Evolutionary conservation across 30 jellyfish, hydroid and myxozoan genomes (phyloP).

Genomic region (Pelagia noctiluca): DNA sequence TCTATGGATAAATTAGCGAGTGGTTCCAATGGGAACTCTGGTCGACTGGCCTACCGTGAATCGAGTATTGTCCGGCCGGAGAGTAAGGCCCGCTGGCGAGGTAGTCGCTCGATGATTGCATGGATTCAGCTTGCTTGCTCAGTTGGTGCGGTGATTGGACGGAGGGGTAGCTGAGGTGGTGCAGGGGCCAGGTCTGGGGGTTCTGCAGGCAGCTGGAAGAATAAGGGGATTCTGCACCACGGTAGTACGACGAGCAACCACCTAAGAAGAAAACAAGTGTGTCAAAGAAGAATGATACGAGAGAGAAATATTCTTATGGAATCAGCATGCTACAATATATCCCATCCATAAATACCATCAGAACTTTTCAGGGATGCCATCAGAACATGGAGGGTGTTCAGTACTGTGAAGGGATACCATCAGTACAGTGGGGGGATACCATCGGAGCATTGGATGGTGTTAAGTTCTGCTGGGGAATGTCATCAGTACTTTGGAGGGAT

Average conservation of each 20-base stretch:
- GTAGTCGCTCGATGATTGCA: slow-evolving; percentile 75
- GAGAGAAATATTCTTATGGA: no score
- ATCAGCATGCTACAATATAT: no score
- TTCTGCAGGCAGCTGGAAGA: slow-evolving; percentile 78
- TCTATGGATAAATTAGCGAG: slow-evolving; percentile 80
- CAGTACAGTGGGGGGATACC: no score
- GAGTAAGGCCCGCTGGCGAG: slow-evolving; percentile 62
- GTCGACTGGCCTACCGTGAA: slow-evolving; percentile 74
- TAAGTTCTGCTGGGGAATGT: no score
- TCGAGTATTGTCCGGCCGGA: slow-evolving; percentile 87
- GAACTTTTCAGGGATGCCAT: no score
- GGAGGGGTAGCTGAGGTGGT: slow-evolving; percentile 85
- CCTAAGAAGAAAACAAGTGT: not conserved
- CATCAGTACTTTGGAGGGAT: no score
- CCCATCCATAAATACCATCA: no score
- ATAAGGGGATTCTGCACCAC: slow-evolving; percentile 84
- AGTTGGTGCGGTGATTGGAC: slow-evolving; percentile 80
- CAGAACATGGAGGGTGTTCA: no score
- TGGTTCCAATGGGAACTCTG: slow-evolving; percentile 92
- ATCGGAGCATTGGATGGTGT: no score
- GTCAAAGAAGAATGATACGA: no score
- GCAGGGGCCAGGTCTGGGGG: slow-evolving; percentile 97
- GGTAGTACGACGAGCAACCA: slow-evolving; percentile 88
- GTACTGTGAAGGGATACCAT: no score
- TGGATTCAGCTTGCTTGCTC: slow-evolving; percentile 81